Evolutionary conservation across 2,888 invertebrate genomes (phyloP).

Genomic region (Margaritifera margaritifera): DNA sequence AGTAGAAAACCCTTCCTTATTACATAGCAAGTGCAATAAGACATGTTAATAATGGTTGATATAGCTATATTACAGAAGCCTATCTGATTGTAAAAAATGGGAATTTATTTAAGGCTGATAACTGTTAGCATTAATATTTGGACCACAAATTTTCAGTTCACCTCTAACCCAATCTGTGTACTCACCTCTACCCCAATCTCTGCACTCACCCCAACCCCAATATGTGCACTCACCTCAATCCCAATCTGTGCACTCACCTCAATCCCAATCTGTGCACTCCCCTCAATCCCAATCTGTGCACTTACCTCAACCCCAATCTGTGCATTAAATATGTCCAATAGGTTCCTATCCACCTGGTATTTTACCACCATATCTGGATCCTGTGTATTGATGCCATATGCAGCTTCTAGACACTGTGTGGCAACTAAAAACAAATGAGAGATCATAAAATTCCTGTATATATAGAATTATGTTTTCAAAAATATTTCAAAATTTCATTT

Average conservation of each 20-base stretch:
- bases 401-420: constrained; percentile 93
- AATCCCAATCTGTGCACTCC: constrained; percentile 53
- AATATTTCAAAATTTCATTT: neutral
- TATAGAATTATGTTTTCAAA: too few species aligned
- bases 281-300: too few species aligned
- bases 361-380: constrained; percentile 68
- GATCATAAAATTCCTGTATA: neutral
- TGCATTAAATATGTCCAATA: constrained; percentile 74
- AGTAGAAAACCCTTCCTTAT: too few species aligned
- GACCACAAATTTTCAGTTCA: neutral
- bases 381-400: constrained; percentile 81
- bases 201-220: constrained; percentile 52
- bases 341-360: constrained; percentile 69
- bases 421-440: constrained; percentile 79
- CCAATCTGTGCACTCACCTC: too few species aligned
- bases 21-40: too few species aligned
- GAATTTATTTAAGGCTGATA: too few species aligned
- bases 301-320: constrained; percentile 53
- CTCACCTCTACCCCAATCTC: too few species aligned
- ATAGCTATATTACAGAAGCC: too few species aligned
- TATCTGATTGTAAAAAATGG: too few species aligned
- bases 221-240: too few species aligned
- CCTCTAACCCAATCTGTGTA: too few species aligned
- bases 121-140: neutral
- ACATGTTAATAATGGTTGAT: too few species aligned